Evolutionary conservation across 2,113 vertebrate genomes (phyloP).

Genomic region (Plecturocebus donacophilus): DNA sequence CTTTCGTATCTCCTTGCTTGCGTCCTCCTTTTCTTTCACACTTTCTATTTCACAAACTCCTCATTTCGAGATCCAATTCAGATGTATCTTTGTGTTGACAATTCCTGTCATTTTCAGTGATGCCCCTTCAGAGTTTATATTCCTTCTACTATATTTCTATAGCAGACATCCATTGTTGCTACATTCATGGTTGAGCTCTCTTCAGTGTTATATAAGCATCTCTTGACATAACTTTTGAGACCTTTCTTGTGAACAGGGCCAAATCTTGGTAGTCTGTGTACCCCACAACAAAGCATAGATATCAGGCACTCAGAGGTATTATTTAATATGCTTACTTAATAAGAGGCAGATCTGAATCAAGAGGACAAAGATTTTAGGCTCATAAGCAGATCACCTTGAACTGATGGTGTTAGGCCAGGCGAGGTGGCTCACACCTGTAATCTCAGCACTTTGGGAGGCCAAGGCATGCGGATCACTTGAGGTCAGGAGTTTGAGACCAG

Average conservation of each 20-base stretch:
- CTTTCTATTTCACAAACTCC: neutral
- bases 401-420: neutral
- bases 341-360: neutral
- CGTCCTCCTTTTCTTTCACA: neutral
- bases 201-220: neutral
- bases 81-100: neutral
- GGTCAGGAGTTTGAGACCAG: too few relatives aligned
- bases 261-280: neutral
- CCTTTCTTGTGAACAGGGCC: neutral
- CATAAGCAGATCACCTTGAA: neutral
- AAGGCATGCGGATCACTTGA: too few relatives aligned
- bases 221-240: neutral
- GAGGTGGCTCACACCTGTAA: too few relatives aligned
- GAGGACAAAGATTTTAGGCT: conserved; percentile 5
- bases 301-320: neutral
- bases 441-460: too few relatives aligned
- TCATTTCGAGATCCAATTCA: neutral
- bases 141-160: neutral
- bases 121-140: neutral
- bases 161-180: neutral
- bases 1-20: neutral
- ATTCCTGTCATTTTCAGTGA: neutral
- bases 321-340: neutral
- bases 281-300: neutral
- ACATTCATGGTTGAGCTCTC: neutral